Evolutionary conservation across 53 echinoderm and acorn worm genomes (phyloP), one percentile per base, ranked within the genome.

Genomic region (Stichopus horrens): DNA sequence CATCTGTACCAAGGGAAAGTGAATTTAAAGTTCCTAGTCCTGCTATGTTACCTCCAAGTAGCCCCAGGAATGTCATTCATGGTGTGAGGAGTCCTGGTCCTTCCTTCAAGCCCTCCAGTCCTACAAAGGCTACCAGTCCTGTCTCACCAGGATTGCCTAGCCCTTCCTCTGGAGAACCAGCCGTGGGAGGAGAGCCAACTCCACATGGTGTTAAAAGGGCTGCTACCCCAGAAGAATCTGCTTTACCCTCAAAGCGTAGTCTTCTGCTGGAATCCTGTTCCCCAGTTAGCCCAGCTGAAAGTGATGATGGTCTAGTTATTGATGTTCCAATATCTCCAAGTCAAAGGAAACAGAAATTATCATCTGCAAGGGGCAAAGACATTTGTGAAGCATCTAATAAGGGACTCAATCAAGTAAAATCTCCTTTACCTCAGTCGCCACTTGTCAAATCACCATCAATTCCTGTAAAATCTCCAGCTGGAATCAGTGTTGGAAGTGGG

Each of bases 11-110:
- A 54, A 93, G 86, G 19, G 79, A 90, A 37, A 75, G 77, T 59
- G 95, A 97, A 86, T 95, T 97, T 79, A 97, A 94, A 80, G 94
- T 97, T 55, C 97, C 97, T 8, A 97, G 97, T 88, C 95, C 97
- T 60, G 97, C 95, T 10, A 89, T 97, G 86, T 90, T 92, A 67
- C 93, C 95, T 68, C 93, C 95, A 52, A 96, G 93, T 89, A 97
- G 97, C 77, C 97, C 97, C 7, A 92, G 94, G 74, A 90, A 91
- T 18, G 37, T 87, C 4, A 65, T 88, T 4, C 90, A 93, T 79
- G 88, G 90, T 57, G 84, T 81, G 56, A 90, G 91, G 14, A 95
- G 95, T 86, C 95, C 97, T 20, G 94, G 93, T 37, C 91, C 91
- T 18, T 74, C 80, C 6, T 76, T 89, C 8, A 93, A 93, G 79